Evolutionary conservation across 2,797 vertebrate genomes (phyloP).

Genomic region (Thaleichthys pacificus): DNA sequence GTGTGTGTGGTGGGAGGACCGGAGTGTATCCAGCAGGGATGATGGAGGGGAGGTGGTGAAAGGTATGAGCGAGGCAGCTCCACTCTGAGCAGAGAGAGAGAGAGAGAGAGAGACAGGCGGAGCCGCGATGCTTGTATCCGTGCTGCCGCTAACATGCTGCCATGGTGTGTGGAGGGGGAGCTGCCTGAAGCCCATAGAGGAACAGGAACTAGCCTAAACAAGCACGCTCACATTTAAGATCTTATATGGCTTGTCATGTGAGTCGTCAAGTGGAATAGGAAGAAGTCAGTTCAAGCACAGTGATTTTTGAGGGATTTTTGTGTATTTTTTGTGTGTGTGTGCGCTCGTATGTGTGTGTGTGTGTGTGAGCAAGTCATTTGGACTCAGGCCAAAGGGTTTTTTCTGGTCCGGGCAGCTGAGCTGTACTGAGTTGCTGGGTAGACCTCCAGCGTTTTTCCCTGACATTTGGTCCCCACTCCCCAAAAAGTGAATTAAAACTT

Average conservation of each 20-base stretch:
- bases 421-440: constrained; percentile 5
- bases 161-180: too few species aligned
- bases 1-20: constrained; percentile 27
- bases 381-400: constrained; percentile 12
- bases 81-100: constrained; percentile 26
- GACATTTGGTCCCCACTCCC: constrained; percentile 12
- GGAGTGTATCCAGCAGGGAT: constrained; percentile 40
- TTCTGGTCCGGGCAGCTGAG: constrained; percentile 7
- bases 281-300: not conserved
- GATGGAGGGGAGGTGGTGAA: constrained; percentile 57
- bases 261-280: not conserved
- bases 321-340: not conserved
- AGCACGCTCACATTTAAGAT: not conserved
- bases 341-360: not conserved
- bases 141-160: too few species aligned
- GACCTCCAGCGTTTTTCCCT: not conserved
- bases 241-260: not conserved
- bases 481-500: constrained; percentile 9
- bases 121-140: too few species aligned
- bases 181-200: too few species aligned
- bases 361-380: not conserved
- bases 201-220: not conserved
- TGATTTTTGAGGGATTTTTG: not conserved
- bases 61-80: constrained; percentile 52
- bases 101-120: not conserved